Base-by-base conservation (phyloP, 2,888 invertebrate genomes). In the Linyphia triangularis region DNA sequence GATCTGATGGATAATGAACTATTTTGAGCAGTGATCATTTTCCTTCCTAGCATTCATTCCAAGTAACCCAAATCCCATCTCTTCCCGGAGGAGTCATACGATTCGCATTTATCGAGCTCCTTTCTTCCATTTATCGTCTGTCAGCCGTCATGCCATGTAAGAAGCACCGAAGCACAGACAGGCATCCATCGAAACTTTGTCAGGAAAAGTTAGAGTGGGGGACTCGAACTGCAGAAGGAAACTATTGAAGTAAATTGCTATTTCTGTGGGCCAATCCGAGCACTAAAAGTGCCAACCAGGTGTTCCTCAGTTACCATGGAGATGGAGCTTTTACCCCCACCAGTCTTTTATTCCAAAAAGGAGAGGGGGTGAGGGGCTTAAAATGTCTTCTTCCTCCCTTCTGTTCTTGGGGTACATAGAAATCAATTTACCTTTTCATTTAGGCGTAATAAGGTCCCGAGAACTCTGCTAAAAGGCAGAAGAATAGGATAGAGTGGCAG, bases 371-470 rank as follows among this genome's bases (percentile, higher is more conserved):
- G 33, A 77, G 57, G 70, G 65, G 77, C 77, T 85, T 85, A n/a
- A n/a, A n/a, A n/a, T n/a, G n/a, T n/a, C n/a, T 77, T 75, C 67
- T 77, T 51, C 57, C 57, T 69, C 69, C 28, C 57, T 33, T 69
- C 51, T 26, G 22, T 30, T 24, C 30, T 75, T 57, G 67, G 73
- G 59, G 84, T 77, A 26, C 77, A 61, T 40, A 59, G 78, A 85
- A 85, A 85, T 85, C 85, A 85, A 85, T 85, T 85, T 85, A 85
- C 67, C 78, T 78, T 85, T 70, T 77, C 70, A 85, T 78, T 85
- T 85, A 85, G 43, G 69, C 30, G 77, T 67, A 57, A 83, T 83
- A 67, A 57, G 82, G 82, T 63, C 26, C 59, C n/a, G n/a, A n/a
- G n/a, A n/a, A n/a, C n/a, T n/a, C n/a, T 33, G 40, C 82, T 83